Percentiles rank a stretch among this genome's conserved stretches.
These are phyloP conservation scores for Eumeta japonica DNA, from an alignment of 1,140 invertebrate genomes.

Conservation along the genomic window DNA sequence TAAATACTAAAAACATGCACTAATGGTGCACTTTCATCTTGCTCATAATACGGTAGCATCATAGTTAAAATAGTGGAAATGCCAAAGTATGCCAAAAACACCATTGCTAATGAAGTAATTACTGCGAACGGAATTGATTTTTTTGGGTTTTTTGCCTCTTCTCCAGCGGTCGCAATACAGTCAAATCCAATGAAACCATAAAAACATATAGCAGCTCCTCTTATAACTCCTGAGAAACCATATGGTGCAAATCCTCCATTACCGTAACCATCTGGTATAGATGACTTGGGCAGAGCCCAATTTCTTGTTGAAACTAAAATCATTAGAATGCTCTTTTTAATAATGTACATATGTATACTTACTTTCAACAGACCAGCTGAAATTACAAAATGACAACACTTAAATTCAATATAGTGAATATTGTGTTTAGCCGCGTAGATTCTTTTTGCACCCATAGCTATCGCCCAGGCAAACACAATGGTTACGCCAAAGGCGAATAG, in stretches of 20 bases:
- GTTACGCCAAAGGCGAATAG: too few relatives aligned
- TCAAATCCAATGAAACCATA: conserved; percentile 86
- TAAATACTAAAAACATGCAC: too few relatives aligned
- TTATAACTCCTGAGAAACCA: conserved; percentile 68
- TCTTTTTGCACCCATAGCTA: too few relatives aligned
- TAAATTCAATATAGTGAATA: too few relatives aligned
- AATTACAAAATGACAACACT: too few relatives aligned
- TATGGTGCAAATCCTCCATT: conserved; percentile 80
- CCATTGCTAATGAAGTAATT: conserved; percentile 74
- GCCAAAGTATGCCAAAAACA: conserved; percentile 77
- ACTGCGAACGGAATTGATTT: conserved; percentile 85
- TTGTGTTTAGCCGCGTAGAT: too few relatives aligned
- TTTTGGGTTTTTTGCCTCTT: conserved; percentile 83
- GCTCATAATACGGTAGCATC: conserved; percentile 76
- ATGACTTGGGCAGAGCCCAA: conserved; percentile 22
- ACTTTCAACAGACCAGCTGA: too few relatives aligned
- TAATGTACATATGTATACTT: too few relatives aligned
- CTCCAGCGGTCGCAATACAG: conserved; percentile 72
- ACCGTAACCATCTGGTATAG: conserved; percentile 17
- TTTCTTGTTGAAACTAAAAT: too few relatives aligned
- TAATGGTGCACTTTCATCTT: conserved; percentile 76
- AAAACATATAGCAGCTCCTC: conserved; percentile 85
- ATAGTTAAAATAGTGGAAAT: conserved; percentile 80
- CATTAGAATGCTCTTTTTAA: too few relatives aligned
- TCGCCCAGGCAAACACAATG: too few relatives aligned